A percentile compares a stretch with the other conserved stretches of the same genome.
phyloP scores from a whole-genome alignment of 2,797 vertebrate species.

The Rhodeus uyekii region DNA sequence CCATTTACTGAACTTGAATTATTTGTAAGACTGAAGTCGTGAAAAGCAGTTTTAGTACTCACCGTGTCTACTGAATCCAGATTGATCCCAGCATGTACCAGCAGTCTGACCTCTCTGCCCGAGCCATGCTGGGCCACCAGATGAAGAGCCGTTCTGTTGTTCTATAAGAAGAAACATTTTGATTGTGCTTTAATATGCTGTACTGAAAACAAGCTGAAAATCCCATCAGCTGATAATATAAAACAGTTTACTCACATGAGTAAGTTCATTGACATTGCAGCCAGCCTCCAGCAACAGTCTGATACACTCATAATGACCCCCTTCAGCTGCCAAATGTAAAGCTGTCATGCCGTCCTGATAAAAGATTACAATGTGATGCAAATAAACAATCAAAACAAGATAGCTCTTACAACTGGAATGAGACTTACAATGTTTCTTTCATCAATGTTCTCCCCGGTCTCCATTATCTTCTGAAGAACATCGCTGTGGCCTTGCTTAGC shows the following conservation, averaged over 20 bases:
- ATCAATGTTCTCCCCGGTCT: constrained; percentile 75
- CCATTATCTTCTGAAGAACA: constrained; percentile 80
- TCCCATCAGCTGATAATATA: background rate
- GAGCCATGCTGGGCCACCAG: constrained; percentile 76
- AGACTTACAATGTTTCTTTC: constrained; percentile 82
- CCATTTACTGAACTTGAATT: too few relatives aligned
- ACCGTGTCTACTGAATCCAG: constrained; percentile 78
- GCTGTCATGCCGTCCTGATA: constrained; percentile 82
- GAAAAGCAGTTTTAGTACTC: constrained; percentile 67
- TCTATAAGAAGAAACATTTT: constrained; percentile 68
- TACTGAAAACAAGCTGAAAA: background rate
- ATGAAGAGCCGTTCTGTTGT: constrained; percentile 84
- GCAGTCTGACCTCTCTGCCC: constrained; percentile 70
- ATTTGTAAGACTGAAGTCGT: too few relatives aligned
- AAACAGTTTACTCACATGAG: constrained; percentile 71
- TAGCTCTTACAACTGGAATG: background rate
- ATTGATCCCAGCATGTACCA: constrained; percentile 79
- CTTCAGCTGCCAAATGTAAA: constrained; percentile 81
- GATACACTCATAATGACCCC: constrained; percentile 75
- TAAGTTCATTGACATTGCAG: constrained; percentile 78
- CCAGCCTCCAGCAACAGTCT: constrained; percentile 77
- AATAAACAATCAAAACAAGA: background rate
- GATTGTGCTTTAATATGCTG: background rate
- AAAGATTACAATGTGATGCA: constrained; percentile 9
- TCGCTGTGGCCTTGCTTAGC: constrained; percentile 77